A percentile compares a stretch with the other conserved stretches of the same genome.
These are phyloP conservation scores for Protobothrops flavoviridis DNA, from an alignment of 2,113 vertebrate species.

Conservation along the genomic window DNA sequence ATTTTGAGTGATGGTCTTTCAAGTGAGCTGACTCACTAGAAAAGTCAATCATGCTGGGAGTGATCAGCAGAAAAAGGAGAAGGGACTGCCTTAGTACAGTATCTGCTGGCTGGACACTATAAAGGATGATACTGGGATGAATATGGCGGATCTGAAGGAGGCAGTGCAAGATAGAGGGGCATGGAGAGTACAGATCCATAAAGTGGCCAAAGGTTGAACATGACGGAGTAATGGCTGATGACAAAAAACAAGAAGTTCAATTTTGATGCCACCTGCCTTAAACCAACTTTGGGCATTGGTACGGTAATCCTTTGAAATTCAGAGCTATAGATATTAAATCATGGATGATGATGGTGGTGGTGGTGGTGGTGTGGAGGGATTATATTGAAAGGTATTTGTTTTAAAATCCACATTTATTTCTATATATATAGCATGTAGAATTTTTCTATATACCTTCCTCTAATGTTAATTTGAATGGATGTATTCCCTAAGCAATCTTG, in stretches of 20 bases:
- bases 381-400: background rate
- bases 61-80: background rate
- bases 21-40: background rate
- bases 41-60: background rate
- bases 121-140: background rate
- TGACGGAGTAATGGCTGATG: background rate
- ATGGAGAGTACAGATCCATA: background rate
- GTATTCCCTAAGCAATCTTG: background rate
- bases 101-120: background rate
- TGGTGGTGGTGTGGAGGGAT: no score
- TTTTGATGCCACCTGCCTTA: background rate
- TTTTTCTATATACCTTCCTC: background rate
- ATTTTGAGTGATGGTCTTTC: background rate
- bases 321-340: background rate
- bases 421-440: background rate
- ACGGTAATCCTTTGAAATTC: background rate
- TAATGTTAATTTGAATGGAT: background rate
- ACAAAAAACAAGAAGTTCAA: background rate
- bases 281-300: background rate
- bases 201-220: background rate
- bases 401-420: background rate
- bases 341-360: background rate
- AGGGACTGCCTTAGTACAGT: background rate
- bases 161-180: background rate
- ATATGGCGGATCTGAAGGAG: background rate